Conservation (phyloP, 2,113 vertebrate genomes). For the Brevimyrus niger region DNA sequence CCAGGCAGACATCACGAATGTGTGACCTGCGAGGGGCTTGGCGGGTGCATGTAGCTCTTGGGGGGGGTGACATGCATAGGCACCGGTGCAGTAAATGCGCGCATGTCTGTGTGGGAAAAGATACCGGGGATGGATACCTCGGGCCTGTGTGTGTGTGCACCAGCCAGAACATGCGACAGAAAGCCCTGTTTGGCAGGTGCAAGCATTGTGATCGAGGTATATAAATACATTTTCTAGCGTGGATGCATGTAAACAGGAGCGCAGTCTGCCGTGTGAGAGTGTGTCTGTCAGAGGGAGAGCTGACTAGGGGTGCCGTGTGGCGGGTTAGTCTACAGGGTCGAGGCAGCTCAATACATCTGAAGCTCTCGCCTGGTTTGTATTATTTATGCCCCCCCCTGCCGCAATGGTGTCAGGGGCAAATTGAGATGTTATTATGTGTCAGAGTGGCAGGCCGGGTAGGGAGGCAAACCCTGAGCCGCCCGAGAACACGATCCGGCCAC, state of each 20-base stretch:
- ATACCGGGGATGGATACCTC: not conserved
- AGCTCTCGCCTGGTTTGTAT: slow-evolving; percentile 36
- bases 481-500: not conserved
- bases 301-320: slow-evolving; percentile 20
- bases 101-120: slow-evolving; percentile 8
- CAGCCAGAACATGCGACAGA: not conserved
- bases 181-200: not conserved
- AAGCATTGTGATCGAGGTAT: not conserved
- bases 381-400: slow-evolving; percentile 35
- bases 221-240: not conserved
- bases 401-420: slow-evolving; percentile 20
- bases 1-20: not conserved
- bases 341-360: slow-evolving; percentile 34
- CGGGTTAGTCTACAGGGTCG: slow-evolving; percentile 24
- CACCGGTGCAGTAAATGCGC: not conserved
- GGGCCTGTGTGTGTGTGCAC: not conserved
- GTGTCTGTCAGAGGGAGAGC: not conserved
- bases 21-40: not conserved
- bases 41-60: no score
- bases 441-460: not conserved
- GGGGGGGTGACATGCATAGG: not conserved
- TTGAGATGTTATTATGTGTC: slow-evolving; percentile 22
- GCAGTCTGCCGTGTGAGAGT: not conserved
- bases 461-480: not conserved
- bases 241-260: not conserved